These are phyloP conservation scores for Girardia tigrina DNA, from an alignment of 2,888 invertebrate species.

Conservation along the genomic window DNA sequence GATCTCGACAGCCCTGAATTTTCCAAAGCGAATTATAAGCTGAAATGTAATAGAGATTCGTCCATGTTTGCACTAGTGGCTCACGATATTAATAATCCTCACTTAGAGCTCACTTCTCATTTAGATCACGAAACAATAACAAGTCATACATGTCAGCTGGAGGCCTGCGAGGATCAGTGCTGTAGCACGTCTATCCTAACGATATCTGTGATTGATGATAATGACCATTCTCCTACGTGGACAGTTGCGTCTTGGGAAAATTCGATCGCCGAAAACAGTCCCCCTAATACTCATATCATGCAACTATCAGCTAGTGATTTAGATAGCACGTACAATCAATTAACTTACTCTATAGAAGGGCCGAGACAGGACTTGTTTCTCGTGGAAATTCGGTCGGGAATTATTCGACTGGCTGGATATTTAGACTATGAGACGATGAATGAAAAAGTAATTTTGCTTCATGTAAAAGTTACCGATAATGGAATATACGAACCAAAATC, in stretches of 20 bases:
- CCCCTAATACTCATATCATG: slow-evolving; percentile 21
- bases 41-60: background rate
- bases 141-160: background rate
- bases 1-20: background rate
- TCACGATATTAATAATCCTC: background rate
- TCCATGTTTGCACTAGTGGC: background rate
- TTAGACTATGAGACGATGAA: background rate
- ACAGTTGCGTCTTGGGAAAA: background rate
- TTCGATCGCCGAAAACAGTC: slow-evolving; percentile 29
- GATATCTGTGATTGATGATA: background rate
- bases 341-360: background rate
- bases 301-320: background rate
- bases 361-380: background rate
- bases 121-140: background rate
- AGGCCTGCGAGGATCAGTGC: background rate
- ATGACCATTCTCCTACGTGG: slow-evolving; percentile 31
- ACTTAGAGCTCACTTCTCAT: background rate
- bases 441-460: background rate
- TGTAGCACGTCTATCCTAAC: background rate
- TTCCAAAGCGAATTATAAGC: background rate
- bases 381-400: background rate
- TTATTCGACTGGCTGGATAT: background rate
- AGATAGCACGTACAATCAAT: background rate
- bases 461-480: background rate
- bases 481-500: background rate